Conservation (phyloP, 2,797 vertebrate genomes). For the Pampus argenteus region DNA sequence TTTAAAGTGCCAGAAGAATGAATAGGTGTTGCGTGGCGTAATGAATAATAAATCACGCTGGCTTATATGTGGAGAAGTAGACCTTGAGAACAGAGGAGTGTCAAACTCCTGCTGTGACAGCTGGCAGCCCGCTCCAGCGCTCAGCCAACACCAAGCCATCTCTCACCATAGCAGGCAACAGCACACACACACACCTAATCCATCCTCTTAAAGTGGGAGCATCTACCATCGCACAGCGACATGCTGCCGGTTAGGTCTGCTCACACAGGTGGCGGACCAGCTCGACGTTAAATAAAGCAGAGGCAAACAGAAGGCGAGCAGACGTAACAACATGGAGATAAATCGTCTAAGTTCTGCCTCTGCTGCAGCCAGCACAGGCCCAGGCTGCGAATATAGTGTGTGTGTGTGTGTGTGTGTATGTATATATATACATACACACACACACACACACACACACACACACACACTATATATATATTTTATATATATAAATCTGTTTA, state of each 20-base stretch:
- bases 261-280: slow-evolving; percentile 62
- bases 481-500: too few species aligned
- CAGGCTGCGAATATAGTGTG: slow-evolving; percentile 25
- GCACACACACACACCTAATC: slow-evolving; percentile 47
- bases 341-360: slow-evolving; percentile 61
- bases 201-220: slow-evolving; percentile 63
- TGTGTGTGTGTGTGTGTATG: too few species aligned
- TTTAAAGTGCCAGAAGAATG: slow-evolving; percentile 76
- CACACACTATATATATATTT: too few species aligned
- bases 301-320: slow-evolving; percentile 72
- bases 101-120: slow-evolving; percentile 72
- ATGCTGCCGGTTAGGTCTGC: slow-evolving; percentile 53
- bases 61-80: slow-evolving; percentile 66
- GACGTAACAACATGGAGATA: slow-evolving; percentile 73
- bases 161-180: slow-evolving; percentile 28
- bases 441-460: too few species aligned
- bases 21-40: slow-evolving; percentile 62
- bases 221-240: slow-evolving; percentile 35
- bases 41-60: slow-evolving; percentile 80
- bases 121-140: slow-evolving; percentile 53
- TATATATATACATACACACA: too few species aligned
- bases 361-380: slow-evolving; percentile 22
- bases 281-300: slow-evolving; percentile 58
- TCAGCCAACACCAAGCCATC: slow-evolving; percentile 29
- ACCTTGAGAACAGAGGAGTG: slow-evolving; percentile 69